Evolutionary conservation across 2,113 vertebrate species (phyloP).

Genomic region (Paramormyrops kingsleyae): DNA sequence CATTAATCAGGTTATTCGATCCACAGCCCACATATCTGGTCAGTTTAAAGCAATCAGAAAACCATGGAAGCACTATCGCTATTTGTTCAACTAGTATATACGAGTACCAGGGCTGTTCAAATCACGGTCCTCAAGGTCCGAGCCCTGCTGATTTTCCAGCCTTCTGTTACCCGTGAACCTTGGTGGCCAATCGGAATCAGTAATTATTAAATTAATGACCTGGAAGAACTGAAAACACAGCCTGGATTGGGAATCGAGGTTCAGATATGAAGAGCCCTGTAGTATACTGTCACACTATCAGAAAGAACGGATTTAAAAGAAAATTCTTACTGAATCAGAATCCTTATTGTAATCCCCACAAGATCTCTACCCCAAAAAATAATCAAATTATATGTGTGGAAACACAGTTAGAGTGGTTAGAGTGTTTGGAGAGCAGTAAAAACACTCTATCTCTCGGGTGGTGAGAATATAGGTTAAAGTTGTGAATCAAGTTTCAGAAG

Average conservation of each 20-base stretch:
- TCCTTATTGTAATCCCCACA: neutral
- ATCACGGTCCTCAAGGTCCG: too few relatives aligned
- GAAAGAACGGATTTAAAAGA: neutral
- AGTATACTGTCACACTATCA: neutral
- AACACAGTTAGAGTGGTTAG: neutral
- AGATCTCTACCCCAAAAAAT: neutral
- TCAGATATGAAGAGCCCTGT: too few relatives aligned
- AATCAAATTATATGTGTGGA: neutral
- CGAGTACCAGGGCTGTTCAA: too few relatives aligned
- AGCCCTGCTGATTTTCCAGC: too few relatives aligned
- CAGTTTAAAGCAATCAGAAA: neutral
- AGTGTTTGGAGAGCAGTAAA: neutral
- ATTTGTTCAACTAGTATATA: neutral
- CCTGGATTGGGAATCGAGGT: too few relatives aligned
- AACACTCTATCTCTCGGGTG: neutral
- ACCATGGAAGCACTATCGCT: neutral
- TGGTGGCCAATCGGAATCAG: too few relatives aligned
- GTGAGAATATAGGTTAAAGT: neutral
- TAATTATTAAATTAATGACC: too few relatives aligned
- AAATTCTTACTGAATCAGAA: neutral
- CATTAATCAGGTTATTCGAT: neutral
- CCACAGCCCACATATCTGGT: neutral
- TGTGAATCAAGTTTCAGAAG: neutral
- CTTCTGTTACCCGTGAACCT: too few relatives aligned
- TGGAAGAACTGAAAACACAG: too few relatives aligned